A percentile compares a stretch with the other conserved stretches of the same genome.
These are phyloP conservation scores for Meghimatium bilineatum DNA, from an alignment of 2,888 invertebrate species.

Conservation along the genomic window DNA sequence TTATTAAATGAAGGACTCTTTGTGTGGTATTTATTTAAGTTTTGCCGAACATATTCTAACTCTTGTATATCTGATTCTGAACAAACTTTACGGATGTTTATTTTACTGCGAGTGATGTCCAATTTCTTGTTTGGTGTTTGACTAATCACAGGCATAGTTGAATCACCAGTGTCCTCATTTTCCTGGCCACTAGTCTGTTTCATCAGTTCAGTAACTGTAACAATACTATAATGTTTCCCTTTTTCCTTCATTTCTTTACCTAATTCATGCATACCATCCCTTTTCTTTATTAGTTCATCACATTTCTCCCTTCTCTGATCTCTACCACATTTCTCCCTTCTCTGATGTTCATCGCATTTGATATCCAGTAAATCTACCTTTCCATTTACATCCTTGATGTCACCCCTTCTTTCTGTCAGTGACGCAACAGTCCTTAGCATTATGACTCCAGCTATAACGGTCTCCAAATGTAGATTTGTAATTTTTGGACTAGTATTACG, in stretches of 20 bases:
- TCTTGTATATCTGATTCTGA: background rate
- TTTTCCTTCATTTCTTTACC: background rate
- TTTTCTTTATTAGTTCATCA: background rate
- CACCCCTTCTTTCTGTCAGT: background rate
- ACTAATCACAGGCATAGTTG: no score
- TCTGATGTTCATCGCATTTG: no score
- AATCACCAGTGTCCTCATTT: background rate
- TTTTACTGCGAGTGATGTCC: background rate
- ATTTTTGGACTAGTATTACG: slow-evolving; percentile 48
- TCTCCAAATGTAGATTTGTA: slow-evolving; percentile 49
- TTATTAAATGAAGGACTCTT: slow-evolving; percentile 53
- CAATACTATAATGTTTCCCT: no score
- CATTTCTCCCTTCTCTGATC: background rate
- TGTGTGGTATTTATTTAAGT: slow-evolving; percentile 56
- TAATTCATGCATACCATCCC: background rate
- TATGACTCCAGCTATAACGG: slow-evolving; percentile 56
- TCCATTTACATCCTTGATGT: background rate
- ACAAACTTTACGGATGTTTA: slow-evolving; percentile 33
- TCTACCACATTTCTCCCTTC: background rate
- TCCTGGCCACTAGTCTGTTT: background rate
- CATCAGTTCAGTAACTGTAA: background rate
- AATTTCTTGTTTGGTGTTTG: background rate
- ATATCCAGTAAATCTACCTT: no score
- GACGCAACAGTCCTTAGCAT: slow-evolving; percentile 12
- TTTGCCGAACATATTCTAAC: slow-evolving; percentile 42